These are phyloP conservation scores for Crioceris asparagi DNA, from an alignment of 2,888 invertebrate genomes.

Conservation along the genomic window DNA sequence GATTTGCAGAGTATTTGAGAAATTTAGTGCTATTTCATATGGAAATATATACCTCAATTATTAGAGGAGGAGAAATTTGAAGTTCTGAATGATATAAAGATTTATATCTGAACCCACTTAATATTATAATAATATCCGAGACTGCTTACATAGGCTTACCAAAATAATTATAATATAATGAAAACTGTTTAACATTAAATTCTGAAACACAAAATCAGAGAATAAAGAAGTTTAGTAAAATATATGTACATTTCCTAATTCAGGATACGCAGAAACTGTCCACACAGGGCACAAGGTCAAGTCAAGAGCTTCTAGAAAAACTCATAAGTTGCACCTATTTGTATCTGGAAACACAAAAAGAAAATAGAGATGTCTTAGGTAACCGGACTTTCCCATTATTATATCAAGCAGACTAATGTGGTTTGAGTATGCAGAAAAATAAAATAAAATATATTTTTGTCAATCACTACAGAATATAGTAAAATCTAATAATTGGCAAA, in stretches of 20 bases:
- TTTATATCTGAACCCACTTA: too few species aligned
- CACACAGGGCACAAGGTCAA: conserved; percentile 20
- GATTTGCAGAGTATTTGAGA: too few species aligned
- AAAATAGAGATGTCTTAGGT: conserved; percentile 38
- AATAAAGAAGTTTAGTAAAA: conserved; percentile 15
- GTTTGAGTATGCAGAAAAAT: not conserved
- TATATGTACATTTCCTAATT: conserved; percentile 23
- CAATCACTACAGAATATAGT: too few species aligned
- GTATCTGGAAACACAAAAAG: conserved; percentile 42
- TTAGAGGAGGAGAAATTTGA: too few species aligned
- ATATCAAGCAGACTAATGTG: not conserved
- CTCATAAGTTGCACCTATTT: conserved; percentile 32
- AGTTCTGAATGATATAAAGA: too few species aligned
- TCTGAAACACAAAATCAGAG: conserved; percentile 20
- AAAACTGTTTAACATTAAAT: too few species aligned
- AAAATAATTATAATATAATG: too few species aligned
- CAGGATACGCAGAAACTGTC: conserved; percentile 19
- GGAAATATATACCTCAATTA: too few species aligned
- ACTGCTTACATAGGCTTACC: too few species aligned
- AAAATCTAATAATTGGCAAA: too few species aligned
- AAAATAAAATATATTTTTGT: conserved; percentile 1
- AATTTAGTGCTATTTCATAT: too few species aligned
- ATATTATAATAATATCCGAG: too few species aligned
- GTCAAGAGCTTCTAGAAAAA: conserved; percentile 25
- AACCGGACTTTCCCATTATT: conserved; percentile 18